Evolutionary conservation across 2,888 invertebrate species (phyloP).

Genomic region (Campopleginae sp.): DNA sequence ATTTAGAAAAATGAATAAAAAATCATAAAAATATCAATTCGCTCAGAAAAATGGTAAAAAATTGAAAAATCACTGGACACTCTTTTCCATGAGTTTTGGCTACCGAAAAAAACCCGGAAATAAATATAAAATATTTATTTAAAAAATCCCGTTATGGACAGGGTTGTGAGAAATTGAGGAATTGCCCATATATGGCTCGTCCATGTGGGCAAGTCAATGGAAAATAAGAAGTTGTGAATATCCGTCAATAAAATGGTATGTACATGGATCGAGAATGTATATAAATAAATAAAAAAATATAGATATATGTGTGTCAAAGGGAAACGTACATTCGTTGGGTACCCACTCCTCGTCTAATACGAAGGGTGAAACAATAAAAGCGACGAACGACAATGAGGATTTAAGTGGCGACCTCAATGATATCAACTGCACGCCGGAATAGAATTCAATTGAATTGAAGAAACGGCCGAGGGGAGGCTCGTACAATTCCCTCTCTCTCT

Average conservation of each 20-base stretch:
- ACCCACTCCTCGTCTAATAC: conserved; percentile 73
- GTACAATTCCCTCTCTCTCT: conserved; percentile 49
- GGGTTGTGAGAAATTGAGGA: not conserved
- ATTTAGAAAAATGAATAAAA: not conserved
- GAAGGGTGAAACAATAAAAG: conserved; percentile 84
- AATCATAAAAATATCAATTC: not conserved
- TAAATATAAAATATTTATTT: not conserved
- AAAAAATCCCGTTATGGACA: not conserved
- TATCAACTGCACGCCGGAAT: conserved; percentile 84
- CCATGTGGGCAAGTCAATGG: not conserved
- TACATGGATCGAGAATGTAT: not conserved
- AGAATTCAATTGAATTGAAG: conserved; percentile 84
- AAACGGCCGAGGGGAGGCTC: conserved; percentile 78
- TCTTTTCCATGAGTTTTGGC: not conserved
- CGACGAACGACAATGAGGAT: conserved; percentile 84
- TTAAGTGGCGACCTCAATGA: conserved; percentile 84
- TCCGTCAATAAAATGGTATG: not conserved
- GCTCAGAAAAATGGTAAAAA: not conserved
- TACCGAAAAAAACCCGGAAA: not conserved
- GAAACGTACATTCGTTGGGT: conserved; percentile 79
- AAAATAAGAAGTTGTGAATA: conserved; percentile 7
- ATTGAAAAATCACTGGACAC: not conserved
- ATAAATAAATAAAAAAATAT: not conserved
- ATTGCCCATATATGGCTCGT: not conserved
- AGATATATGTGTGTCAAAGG: conserved; percentile 75